Base-by-base conservation (phyloP, 2,888 invertebrate genomes). In the Leptopilina syphax region DNA sequence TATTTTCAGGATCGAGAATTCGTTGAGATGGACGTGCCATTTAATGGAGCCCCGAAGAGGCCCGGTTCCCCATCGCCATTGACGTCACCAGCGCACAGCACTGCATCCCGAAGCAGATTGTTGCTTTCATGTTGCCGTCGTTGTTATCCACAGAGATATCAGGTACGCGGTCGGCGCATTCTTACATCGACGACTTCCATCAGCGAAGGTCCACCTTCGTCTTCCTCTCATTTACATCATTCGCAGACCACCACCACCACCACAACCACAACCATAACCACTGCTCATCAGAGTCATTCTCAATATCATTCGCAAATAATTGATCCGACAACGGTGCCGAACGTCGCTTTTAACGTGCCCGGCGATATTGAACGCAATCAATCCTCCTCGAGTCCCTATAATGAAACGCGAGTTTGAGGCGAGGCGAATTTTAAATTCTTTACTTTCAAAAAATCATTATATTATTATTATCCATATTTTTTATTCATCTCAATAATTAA, bases 1-100 rank as follows among this genome's bases (percentile, higher is more conserved):
- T 18, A 79, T 86, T 86, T 6, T 34, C 94, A 98, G 98, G 98
- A 99, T 93, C 96, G 98, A 80, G 98, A 98, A 93, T 98, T 98
- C 93, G 97, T 98, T 86, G 98, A 98, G 93, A 95, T 98, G 94
- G 98, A 98, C 92, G 96, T 97, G 90, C 97, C 98, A 34, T 98
- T 95, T 93, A 98, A 98, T 92, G 98, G 98, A 24, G 97, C 97
- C 86, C 97, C 97, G 77, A 98, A 97, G 93, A 94, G 98, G 91
- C 97, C 98, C 1, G 97, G 97, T 12, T 97, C 97, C 73, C 97
- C 97, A 68, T 97, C 97, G 66, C 97, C 97, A 27, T 93, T 97
- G 91, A 96, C 97, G 81, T 97, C 97, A 89, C 97, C 97, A 76
- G 96, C 96, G 84, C 97, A 97, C 93, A 97, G 97, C 77, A 95